phyloP scores from a whole-genome alignment of 2,113 vertebrate species.

The Pseudopipra pipra region DNA sequence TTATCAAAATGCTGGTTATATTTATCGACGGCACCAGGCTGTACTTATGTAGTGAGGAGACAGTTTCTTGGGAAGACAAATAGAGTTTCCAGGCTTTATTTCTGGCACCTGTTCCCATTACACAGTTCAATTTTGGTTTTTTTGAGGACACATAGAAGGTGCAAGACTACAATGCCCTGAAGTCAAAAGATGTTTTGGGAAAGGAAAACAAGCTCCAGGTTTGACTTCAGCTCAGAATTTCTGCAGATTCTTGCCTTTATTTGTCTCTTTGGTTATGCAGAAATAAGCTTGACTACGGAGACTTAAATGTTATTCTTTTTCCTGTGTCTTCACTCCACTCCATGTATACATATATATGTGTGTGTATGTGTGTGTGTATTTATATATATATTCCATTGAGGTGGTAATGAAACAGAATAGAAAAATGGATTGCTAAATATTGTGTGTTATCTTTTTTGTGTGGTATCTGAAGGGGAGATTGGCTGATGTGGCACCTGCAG shows the following conservation, averaged over 20 bases:
- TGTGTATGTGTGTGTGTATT: accelerated
- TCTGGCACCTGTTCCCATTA: constrained; percentile 25
- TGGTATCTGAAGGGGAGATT: constrained; percentile 63
- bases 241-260: neutral
- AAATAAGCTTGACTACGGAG: neutral
- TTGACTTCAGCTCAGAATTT: neutral
- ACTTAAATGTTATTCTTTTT: neutral
- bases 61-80: constrained; percentile 42
- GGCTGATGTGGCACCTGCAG: constrained; percentile 66
- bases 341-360: accelerated
- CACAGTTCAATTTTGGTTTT: neutral
- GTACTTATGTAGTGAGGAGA: constrained; percentile 16
- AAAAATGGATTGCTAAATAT: constrained; percentile 43
- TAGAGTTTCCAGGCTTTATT: constrained; percentile 34
- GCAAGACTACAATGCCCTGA: neutral
- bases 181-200: neutral
- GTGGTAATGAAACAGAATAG: constrained; percentile 26
- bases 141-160: neutral
- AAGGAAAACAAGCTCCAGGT: constrained; percentile 20
- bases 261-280: neutral
- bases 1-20: constrained; percentile 39
- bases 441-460: constrained; percentile 46
- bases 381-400: neutral
- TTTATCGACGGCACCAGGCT: constrained; percentile 45
- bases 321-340: neutral